phyloP scores from a whole-genome alignment of 1,140 invertebrate genomes.

The Drosophila novamexicana region DNA sequence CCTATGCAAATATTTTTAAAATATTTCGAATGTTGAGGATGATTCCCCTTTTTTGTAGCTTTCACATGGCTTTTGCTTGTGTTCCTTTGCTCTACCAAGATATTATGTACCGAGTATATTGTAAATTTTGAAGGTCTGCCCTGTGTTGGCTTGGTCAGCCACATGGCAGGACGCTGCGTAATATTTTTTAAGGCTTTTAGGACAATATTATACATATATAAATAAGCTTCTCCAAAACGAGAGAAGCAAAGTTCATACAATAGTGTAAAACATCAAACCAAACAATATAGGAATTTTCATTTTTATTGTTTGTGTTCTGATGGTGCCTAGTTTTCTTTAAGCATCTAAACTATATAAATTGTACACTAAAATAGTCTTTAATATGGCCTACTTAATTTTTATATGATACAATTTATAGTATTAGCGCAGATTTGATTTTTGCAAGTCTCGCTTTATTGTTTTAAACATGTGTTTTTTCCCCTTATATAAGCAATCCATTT shows the following conservation, averaged over 20 bases:
- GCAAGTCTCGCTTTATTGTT: constrained; percentile 67
- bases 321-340: constrained; percentile 39
- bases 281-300: constrained; percentile 27
- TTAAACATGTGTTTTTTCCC: constrained; percentile 32
- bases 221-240: constrained; percentile 32
- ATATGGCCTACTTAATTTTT: constrained; percentile 56
- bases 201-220: constrained; percentile 76
- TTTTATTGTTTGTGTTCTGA: constrained; percentile 43
- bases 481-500: constrained; percentile 36
- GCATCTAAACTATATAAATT: constrained; percentile 50
- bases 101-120: constrained; percentile 56
- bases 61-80: constrained; percentile 74
- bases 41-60: constrained; percentile 46
- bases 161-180: constrained; percentile 36
- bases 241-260: constrained; percentile 33
- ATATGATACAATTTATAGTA: constrained; percentile 61
- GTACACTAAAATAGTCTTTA: constrained; percentile 39
- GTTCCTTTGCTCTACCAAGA: constrained; percentile 72
- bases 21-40: constrained; percentile 53
- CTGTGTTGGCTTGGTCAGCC: constrained; percentile 4
- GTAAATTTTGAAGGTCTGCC: constrained; percentile 34
- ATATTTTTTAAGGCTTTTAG: constrained; percentile 78
- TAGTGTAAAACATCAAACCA: constrained; percentile 43
- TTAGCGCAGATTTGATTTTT: constrained; percentile 76
- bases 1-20: constrained; percentile 47